Evolutionary conservation across 2,113 vertebrate species (phyloP), one percentile per base, ranked within the genome.

Genomic region (Trogon melanurus): DNA sequence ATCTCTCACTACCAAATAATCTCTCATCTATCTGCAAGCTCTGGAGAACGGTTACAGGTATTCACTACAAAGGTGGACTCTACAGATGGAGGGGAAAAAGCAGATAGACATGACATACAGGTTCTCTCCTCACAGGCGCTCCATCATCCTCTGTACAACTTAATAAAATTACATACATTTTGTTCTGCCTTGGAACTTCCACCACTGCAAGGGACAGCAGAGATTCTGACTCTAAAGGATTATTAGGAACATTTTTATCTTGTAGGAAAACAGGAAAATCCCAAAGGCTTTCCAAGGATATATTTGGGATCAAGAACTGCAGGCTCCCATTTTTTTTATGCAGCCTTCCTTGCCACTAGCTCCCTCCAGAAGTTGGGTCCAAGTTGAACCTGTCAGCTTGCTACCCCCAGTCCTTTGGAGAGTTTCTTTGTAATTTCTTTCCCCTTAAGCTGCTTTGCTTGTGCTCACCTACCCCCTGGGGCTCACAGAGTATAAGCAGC

Each of bases 381-480:
- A 86, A 36, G 30, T 53, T 50, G 72, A 92, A 92, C 74, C 83
- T 72, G 45, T 60, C 72, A 50, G 56, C 50, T 90, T 73, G 36
- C 83, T 91, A 80, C 65, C 80, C 65, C 45, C 73, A 87, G 71
- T 62, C 95, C 85, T 95, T 70, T 70, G 88, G 80, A 93, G 61
- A 87, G 50, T 87, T 89, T 81, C 88, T 97, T 97, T 93, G 91
- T 92, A 87, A 95, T 95, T 95, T 86, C 76, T 70, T 82, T 91
- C 1, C 41, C 88, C 47, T 95, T 96, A 93, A 97, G 83, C 92
- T 73, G 80, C 83, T 92, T 94, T 94, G 64, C 93, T 75, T 76
- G 73, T 60, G 92, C 78, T 95, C 89, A 91, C 93, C 86, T 95
- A 93, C 93, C 93, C 90, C 96, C 92, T 91, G 93, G 92, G 95